Evolutionary conservation across 2,113 vertebrate species (phyloP), one percentile per base, ranked within the genome.

Genomic region (Ascaphus truei): DNA sequence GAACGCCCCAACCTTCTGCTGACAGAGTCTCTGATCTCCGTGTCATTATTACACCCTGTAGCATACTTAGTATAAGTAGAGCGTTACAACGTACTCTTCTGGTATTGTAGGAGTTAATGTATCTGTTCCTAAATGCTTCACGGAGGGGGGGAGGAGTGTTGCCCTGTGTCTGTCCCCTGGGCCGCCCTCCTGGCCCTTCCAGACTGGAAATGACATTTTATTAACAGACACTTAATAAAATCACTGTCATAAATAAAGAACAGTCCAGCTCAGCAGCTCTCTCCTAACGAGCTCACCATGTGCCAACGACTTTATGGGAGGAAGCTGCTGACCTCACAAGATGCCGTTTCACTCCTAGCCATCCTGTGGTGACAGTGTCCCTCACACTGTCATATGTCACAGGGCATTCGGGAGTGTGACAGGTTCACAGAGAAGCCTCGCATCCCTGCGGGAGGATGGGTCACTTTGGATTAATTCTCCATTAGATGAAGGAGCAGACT

Each of bases 311-410:
- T 10, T 57, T 20, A 50, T 8, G 56, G 41, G 30, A 23, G 41
- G 55, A 59, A 50, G 43, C 43, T 41, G 66, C 66, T 69, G 66
- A 69, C 56, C 66, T 39, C 55, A 69, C 31, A 51, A 69, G 55
- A 69, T 51, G 43, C 56, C 45, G n/a, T 45, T 59, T 37, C 45
- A 2, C 23, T 51, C 56, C 11, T 48, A 16, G 43, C 56, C 56
- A 69, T 69, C 66, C 43, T 51, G n/a, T 39, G 16, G 66, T 55
- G 43, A 50, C 65, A 50, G 39, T 15, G 3, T n/a, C 9, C 22
- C 45, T 60, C 43, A 50, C 25, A 26, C 65, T 58, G 53, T 58
- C 55, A 69, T 30, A 36, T 69, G 66, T 69, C 66, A 51, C 56
- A 69, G 66, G 66, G 27, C 56, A 60, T 60, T 31, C 55, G 64